Evolutionary conservation across 2,113 vertebrate genomes (phyloP), one percentile per base, ranked within the genome.

Genomic region (Regulus satrapa): DNA sequence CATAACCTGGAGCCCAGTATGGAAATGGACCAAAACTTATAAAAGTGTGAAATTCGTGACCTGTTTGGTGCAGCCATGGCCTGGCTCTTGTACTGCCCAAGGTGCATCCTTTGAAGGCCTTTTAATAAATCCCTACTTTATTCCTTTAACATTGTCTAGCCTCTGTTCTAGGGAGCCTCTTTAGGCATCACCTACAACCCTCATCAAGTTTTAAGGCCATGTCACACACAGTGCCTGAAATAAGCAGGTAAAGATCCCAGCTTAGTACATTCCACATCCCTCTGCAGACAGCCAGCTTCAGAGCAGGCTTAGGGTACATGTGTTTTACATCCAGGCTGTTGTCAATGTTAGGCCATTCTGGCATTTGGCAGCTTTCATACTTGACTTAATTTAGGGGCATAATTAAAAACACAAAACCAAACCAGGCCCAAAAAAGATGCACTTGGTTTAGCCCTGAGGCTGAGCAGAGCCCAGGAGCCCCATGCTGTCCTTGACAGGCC

Each of bases 401-500:
- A 75, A 95, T 92, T 85, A 73, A 81, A 94, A 95, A 61, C 82
- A 82, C 36, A 52, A 81, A 78, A 38, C 3, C 48, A 64, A 79
- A 75, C 5, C 15, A 24, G 83, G 64, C 12, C 38, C 25, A 23
- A 73, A 76, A 79, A 78, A 34, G 69, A 94, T 24, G 49, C n/a
- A 23, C 34, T 68, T 21, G 11, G 16, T 93, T 89, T 85, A 85
- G 76, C 51, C 52, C 46, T 52, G 43, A 0, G 18, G 38, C 67
- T 26, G 51, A 83, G 19, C 31, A 36, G 3, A 32, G 88, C 21
- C 36, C 0, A 9, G 43, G 38, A 49, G 73, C 24, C 72, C 59
- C 0, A 3, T 8, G 45, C 64, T 48, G 55, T n/a, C 84, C 64
- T 20, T 10, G 45, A 64, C 32, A 63, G 55, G 66, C 63, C 40